A percentile compares a stretch with the other conserved stretches of the same genome.
These are phyloP conservation scores for Podilymbus podiceps DNA, from an alignment of 2,113 vertebrate genomes.

Conservation along the genomic window DNA sequence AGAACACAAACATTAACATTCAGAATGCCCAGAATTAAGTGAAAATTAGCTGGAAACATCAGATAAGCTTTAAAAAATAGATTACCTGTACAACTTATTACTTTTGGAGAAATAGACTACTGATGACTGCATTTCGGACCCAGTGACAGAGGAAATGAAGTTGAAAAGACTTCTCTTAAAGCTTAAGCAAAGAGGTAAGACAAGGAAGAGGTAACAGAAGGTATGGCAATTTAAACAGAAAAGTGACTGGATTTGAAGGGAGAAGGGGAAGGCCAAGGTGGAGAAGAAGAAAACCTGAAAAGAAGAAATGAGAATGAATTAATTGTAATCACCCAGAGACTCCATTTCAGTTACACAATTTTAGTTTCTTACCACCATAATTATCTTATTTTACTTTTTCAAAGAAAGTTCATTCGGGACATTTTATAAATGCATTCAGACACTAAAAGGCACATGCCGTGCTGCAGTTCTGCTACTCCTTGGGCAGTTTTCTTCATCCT, in stretches of 20 bases:
- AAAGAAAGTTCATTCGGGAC: neutral
- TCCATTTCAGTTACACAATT: neutral
- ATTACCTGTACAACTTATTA: slow-evolving; percentile 55
- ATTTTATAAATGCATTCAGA: neutral
- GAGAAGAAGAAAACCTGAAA: slow-evolving; percentile 63
- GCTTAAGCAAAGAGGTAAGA: slow-evolving; percentile 5
- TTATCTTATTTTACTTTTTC: neutral
- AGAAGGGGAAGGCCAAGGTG: slow-evolving; percentile 33
- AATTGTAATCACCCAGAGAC: slow-evolving; percentile 8
- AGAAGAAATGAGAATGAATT: slow-evolving; percentile 61
- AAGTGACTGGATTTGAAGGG: slow-evolving; percentile 16
- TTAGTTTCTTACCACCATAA: neutral
- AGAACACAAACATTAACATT: neutral
- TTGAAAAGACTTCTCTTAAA: slow-evolving; percentile 55
- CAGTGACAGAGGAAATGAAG: slow-evolving; percentile 49
- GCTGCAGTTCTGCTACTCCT: neutral
- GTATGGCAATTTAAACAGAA: neutral
- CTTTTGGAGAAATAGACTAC: slow-evolving; percentile 37
- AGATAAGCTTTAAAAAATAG: slow-evolving; percentile 1
- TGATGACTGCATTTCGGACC: slow-evolving; percentile 48
- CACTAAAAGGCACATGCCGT: neutral
- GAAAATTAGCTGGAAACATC: neutral
- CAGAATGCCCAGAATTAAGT: neutral
- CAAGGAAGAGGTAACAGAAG: slow-evolving; percentile 18
- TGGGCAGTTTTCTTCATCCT: neutral